A percentile compares a stretch with the other conserved stretches of the same genome.
Conservation (phyloP, 1,140 invertebrate genomes). For the Halyomorpha halys region DNA sequence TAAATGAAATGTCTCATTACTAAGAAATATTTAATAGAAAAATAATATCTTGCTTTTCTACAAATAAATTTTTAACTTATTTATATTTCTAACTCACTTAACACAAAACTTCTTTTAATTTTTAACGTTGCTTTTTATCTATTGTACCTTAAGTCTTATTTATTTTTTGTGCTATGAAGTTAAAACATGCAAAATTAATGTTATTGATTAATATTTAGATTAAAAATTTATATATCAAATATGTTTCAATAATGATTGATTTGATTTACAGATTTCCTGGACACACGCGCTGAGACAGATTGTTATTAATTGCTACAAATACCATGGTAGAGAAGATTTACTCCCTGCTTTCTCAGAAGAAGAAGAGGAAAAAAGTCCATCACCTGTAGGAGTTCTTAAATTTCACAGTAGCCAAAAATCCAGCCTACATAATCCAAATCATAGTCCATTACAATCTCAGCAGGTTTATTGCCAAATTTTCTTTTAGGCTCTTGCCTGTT, state of each 20-base stretch:
- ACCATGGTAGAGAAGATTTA: conserved; percentile 90
- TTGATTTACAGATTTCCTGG: conserved; percentile 80
- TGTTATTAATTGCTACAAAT: conserved; percentile 97
- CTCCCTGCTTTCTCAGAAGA: conserved; percentile 89
- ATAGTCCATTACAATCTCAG: conserved; percentile 21
- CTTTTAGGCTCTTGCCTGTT: too few species aligned
- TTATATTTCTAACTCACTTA: too few species aligned
- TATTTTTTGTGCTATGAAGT: background rate
- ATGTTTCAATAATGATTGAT: background rate
- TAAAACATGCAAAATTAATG: conserved; percentile 16
- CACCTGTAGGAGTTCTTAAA: conserved; percentile 49
- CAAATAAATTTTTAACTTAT: too few species aligned
- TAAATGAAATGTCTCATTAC: too few species aligned
- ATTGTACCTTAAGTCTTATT: too few species aligned
- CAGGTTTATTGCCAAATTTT: conserved; percentile 7
- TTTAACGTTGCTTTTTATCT: too few species aligned
- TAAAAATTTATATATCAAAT: background rate
- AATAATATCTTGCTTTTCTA: too few species aligned
- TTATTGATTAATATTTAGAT: background rate
- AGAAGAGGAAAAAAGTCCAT: conserved; percentile 53
- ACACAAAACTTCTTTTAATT: too few species aligned
- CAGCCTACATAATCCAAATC: conserved; percentile 16
- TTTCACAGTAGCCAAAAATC: conserved; percentile 36
- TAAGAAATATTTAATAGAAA: too few species aligned
- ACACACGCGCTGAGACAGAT: conserved; percentile 95